phyloP scores from a whole-genome alignment of 2,888 invertebrate species.

The Pantelozetes paolii region DNA sequence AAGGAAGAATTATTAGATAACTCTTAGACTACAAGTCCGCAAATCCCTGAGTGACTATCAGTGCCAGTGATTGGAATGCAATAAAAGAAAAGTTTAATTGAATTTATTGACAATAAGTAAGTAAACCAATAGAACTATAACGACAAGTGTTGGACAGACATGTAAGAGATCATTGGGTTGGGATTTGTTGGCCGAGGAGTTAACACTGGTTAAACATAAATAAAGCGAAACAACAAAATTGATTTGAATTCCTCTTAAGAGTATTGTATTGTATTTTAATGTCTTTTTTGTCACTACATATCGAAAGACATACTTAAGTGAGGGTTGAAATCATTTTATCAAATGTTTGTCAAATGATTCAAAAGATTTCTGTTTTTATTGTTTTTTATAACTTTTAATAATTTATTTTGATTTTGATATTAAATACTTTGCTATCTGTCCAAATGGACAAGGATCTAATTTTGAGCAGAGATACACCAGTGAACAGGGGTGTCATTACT shows the following conservation, averaged over 20 bases:
- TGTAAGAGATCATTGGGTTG: not conserved
- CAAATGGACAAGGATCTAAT: not conserved
- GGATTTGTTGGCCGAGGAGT: not conserved
- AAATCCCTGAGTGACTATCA: constrained; percentile 32
- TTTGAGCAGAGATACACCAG: no score
- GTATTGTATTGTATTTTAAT: not conserved
- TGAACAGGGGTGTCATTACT: no score
- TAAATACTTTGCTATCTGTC: not conserved
- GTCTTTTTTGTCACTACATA: not conserved
- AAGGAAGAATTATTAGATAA: constrained; percentile 4
- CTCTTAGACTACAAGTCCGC: constrained; percentile 22
- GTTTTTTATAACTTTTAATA: not conserved
- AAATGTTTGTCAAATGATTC: not conserved
- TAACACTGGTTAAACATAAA: not conserved
- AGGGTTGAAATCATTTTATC: not conserved
- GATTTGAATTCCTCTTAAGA: not conserved
- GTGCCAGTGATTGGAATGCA: constrained; percentile 22
- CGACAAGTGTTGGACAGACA: not conserved
- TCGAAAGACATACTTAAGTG: no score
- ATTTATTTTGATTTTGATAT: not conserved
- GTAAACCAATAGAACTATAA: not conserved
- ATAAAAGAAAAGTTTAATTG: constrained; percentile 31
- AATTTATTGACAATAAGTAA: constrained; percentile 30
- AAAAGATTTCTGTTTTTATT: not conserved
- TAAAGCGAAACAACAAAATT: not conserved